Base-by-base conservation (phyloP, 2,113 vertebrate genomes). In the Trichomycterus rosablanca region DNA sequence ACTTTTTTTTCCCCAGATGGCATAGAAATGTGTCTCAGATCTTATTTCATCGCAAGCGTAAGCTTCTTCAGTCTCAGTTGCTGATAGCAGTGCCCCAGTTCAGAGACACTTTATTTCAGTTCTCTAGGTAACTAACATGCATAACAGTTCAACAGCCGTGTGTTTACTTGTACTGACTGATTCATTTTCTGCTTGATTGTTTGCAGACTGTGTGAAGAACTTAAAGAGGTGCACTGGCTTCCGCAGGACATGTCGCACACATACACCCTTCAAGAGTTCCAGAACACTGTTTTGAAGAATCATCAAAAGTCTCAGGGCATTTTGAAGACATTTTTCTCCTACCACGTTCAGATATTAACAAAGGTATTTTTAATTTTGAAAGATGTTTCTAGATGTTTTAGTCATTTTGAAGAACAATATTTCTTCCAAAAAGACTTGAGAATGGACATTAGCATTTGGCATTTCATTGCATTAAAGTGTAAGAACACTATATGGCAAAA, bases 1-100 rank as follows among this genome's bases (percentile, higher is more conserved):
- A n/a, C n/a, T n/a, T n/a, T n/a, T n/a, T n/a, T n/a, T 56, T 61
- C 39, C 12, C 40, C 53, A 93, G 91, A 34, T 94, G 91, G 91
- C 78, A 46, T 46, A 78, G 65, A 73, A 81, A 39, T 1, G 66
- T 78, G 2, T 73, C 61, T 9, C 57, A 49, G 3, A 60, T 53
- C 1, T 1, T 20, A 2, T 78, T 89, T 23, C 52, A 76, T 24
- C 80, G 55, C 15, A 62, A 46, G 9, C 59, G 28, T 5, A 22
- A 64, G 3, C 10, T 70, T 7, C 73, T 94, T 37, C 68, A 68
- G 18, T 65, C 56, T 2, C 48, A 58, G 5, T 73, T 92, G 45
- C 74, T 91, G n/a, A 54, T 68, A 2, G 76, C 80, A 1, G 81
- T 89, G 2, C 89, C 91, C 7, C 89, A 86, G 64, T 92, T 91